Conservation (phyloP, 2,888 invertebrate genomes). For the Phoenoteleia sp. region DNA sequence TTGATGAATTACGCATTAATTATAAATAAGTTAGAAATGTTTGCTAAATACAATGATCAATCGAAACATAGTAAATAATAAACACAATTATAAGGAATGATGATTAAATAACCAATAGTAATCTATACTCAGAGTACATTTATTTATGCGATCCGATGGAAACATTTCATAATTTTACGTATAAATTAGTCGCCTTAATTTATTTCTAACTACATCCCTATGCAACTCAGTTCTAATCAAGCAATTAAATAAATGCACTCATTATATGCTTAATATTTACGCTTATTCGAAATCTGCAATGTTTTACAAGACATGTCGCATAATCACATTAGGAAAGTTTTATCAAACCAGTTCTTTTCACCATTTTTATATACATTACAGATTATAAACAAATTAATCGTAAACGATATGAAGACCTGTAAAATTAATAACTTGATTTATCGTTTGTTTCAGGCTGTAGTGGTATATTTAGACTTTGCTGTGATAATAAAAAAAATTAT, state of each 20-base stretch:
- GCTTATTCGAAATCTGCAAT: constrained; percentile 40
- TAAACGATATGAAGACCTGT: too few relatives aligned
- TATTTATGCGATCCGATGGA: constrained; percentile 42
- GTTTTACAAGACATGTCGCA: constrained; percentile 34
- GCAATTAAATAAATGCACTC: constrained; percentile 61
- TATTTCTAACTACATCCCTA: constrained; percentile 9
- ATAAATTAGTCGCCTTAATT: constrained; percentile 26
- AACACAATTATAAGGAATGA: constrained; percentile 32
- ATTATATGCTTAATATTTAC: constrained; percentile 40
- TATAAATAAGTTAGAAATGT: neutral
- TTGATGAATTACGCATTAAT: too few relatives aligned
- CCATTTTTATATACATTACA: constrained; percentile 33
- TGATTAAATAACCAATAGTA: constrained; percentile 54
- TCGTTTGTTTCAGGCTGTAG: too few relatives aligned
- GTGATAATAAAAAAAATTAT: too few relatives aligned
- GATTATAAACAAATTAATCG: constrained; percentile 30
- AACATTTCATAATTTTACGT: constrained; percentile 17
- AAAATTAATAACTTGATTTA: too few relatives aligned
- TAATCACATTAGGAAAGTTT: constrained; percentile 24
- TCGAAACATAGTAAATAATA: constrained; percentile 40
- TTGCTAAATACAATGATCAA: constrained; percentile 50
- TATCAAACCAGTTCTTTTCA: neutral
- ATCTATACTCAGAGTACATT: constrained; percentile 62
- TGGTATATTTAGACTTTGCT: too few relatives aligned
- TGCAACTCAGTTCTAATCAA: constrained; percentile 9